phyloP scores from a whole-genome alignment of 2,888 invertebrate genomes.

The Isoperla grammatica region DNA sequence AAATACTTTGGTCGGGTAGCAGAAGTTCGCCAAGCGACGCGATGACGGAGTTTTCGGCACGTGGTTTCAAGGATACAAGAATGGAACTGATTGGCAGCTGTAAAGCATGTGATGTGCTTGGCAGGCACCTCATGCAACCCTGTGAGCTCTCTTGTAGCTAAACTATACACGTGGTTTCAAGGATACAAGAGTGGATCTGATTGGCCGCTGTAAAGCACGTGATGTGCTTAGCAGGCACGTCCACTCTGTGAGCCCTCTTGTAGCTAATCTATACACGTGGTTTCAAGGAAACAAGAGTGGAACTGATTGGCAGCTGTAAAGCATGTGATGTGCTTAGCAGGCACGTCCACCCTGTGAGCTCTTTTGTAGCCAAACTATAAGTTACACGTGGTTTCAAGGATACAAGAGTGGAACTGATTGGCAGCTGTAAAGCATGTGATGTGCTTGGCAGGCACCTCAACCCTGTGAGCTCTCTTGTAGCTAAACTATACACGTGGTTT shows the following conservation, averaged over 20 bases:
- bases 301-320: constrained; percentile 29
- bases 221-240: constrained; percentile 25
- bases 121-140: constrained; percentile 22
- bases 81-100: constrained; percentile 29
- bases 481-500: too few relatives aligned
- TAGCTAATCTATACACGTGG: too few relatives aligned
- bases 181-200: constrained; percentile 31
- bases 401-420: constrained; percentile 30
- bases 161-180: too few relatives aligned
- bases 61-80: constrained; percentile 32
- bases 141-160: constrained; percentile 14
- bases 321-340: constrained; percentile 27
- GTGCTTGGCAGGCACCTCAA: constrained; percentile 25
- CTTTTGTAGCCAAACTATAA: too few relatives aligned
- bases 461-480: constrained; percentile 16
- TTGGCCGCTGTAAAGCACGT: constrained; percentile 29
- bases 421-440: constrained; percentile 28
- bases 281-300: constrained; percentile 32
- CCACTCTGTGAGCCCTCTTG: constrained; percentile 18
- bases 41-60: too few relatives aligned
- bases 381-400: too few relatives aligned
- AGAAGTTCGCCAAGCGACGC: too few relatives aligned
- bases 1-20: too few relatives aligned
- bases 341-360: constrained; percentile 20
- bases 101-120: constrained; percentile 28